These are phyloP conservation scores for Crocidura indochinensis DNA, from an alignment of 2,797 vertebrate genomes.

Conservation along the genomic window DNA sequence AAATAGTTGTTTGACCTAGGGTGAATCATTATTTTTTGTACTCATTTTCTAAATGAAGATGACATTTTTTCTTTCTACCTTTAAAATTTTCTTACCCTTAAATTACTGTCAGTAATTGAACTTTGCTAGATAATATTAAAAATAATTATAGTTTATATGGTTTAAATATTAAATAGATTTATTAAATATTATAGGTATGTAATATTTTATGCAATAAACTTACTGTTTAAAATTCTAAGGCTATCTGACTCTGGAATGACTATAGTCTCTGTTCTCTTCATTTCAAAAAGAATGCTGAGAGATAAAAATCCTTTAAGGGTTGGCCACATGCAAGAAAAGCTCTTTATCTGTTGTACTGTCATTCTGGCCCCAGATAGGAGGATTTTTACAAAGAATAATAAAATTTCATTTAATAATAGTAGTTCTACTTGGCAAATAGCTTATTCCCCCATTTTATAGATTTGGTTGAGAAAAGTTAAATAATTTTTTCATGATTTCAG, in stretches of 20 bases:
- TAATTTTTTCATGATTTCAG: conserved; percentile 42
- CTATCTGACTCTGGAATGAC: neutral
- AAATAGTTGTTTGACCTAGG: neutral
- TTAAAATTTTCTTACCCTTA: conserved; percentile 17
- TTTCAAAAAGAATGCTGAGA: conserved; percentile 7
- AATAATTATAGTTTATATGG: conserved; percentile 19
- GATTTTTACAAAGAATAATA: neutral
- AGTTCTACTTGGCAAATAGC: conserved; percentile 14
- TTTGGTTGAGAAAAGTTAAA: conserved; percentile 27
- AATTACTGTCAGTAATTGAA: conserved; percentile 5
- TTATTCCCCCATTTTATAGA: conserved; percentile 21
- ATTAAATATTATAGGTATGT: neutral
- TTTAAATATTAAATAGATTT: conserved; percentile 42
- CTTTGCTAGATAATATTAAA: neutral
- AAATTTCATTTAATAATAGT: neutral
- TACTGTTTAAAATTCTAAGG: neutral
- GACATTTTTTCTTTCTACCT: neutral
- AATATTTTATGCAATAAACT: conserved; percentile 37
- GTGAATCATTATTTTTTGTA: neutral
- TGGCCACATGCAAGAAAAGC: no score
- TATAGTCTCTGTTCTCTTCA: neutral
- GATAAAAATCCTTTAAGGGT: neutral
- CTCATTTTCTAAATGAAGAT: neutral
- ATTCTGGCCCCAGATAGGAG: neutral
- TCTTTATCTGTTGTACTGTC: no score